These are phyloP conservation scores for Drosophila leonis DNA, from an alignment of 2,888 invertebrate genomes.

Conservation along the genomic window DNA sequence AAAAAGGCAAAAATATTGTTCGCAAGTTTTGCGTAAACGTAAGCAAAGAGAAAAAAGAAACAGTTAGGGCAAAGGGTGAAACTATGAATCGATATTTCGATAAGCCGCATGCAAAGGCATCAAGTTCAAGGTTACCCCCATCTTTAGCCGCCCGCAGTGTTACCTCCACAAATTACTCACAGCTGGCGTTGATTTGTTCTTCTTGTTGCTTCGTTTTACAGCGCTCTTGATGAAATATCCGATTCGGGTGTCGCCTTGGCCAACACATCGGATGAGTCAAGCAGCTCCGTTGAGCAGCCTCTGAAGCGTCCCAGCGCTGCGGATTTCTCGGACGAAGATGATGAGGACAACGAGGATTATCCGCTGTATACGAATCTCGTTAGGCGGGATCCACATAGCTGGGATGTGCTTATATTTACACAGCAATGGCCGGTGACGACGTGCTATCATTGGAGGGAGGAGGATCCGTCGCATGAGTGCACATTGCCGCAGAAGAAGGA, in stretches of 20 bases:
- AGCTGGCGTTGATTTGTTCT: neutral
- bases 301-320: slow-evolving; percentile 42
- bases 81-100: slow-evolving; percentile 48
- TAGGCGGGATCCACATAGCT: slow-evolving; percentile 84
- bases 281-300: slow-evolving; percentile 60
- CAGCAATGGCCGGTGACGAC: slow-evolving; percentile 92
- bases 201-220: slow-evolving; percentile 23
- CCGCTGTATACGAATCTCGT: slow-evolving; percentile 27
- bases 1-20: slow-evolving; percentile 1
- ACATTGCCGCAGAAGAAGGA: slow-evolving; percentile 87
- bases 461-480: slow-evolving; percentile 88
- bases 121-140: slow-evolving; percentile 73
- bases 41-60: neutral
- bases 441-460: slow-evolving; percentile 90
- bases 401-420: slow-evolving; percentile 92
- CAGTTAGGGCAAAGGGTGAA: neutral
- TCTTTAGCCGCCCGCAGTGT: neutral
- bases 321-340: slow-evolving; percentile 56
- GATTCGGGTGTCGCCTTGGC: slow-evolving; percentile 44
- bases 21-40: slow-evolving; percentile 8
- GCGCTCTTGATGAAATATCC: slow-evolving; percentile 40
- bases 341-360: slow-evolving; percentile 60
- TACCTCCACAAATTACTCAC: slow-evolving; percentile 30
- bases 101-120: slow-evolving; percentile 19
- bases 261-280: slow-evolving; percentile 59